A percentile compares a stretch with the other conserved stretches of the same genome.
These are phyloP conservation scores for Steinernema scapterisci DNA, from an alignment of 2,888 invertebrate genomes.

Conservation along the genomic window DNA sequence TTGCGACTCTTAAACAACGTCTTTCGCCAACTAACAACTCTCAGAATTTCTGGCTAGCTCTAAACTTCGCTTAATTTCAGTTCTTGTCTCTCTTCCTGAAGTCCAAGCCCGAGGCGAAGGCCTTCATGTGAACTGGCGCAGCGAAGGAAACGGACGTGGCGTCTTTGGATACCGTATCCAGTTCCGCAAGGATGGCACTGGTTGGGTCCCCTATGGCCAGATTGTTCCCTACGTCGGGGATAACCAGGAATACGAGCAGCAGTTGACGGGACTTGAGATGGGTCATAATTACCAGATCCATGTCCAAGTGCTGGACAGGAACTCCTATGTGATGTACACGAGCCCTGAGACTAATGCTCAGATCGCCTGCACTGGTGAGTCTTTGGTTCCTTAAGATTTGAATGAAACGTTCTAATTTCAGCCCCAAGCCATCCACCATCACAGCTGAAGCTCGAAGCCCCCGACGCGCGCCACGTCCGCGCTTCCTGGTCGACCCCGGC, in stretches of 20 bases:
- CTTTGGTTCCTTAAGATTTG: background rate
- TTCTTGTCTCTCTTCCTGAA: conserved; percentile 62
- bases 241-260: conserved; percentile 59
- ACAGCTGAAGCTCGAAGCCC: conserved; percentile 59
- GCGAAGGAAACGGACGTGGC: conserved; percentile 64
- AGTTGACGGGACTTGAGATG: conserved; percentile 54
- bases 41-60: background rate
- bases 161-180: conserved; percentile 66
- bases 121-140: conserved; percentile 61
- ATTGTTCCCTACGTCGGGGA: conserved; percentile 66
- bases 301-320: conserved; percentile 63
- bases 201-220: conserved; percentile 66
- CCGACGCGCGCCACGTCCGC: conserved; percentile 58
- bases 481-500: conserved; percentile 56
- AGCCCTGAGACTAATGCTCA: conserved; percentile 59
- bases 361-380: conserved; percentile 54
- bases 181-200: conserved; percentile 55
- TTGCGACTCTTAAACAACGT: background rate
- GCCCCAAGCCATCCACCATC: conserved; percentile 64
- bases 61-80: conserved; percentile 46
- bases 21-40: background rate
- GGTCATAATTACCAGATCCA: conserved; percentile 43
- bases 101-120: conserved; percentile 56
- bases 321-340: conserved; percentile 66
- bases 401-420: conserved; percentile 39